Evolutionary conservation across 2,797 vertebrate genomes (phyloP).

Genomic region (Dallia pectoralis): DNA sequence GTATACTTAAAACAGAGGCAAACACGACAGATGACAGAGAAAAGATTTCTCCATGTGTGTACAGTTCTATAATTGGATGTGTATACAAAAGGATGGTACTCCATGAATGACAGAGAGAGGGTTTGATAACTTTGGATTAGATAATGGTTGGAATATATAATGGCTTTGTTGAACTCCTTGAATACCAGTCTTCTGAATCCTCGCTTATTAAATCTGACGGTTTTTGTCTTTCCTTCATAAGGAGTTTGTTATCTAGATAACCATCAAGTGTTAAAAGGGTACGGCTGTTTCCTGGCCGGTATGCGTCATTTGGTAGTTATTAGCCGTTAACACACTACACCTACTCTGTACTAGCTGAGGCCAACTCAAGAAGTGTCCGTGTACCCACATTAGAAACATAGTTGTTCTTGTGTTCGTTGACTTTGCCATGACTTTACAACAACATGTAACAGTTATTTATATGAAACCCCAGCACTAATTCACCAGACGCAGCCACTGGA

Average conservation of each 20-base stretch:
- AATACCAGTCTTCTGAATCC: not conserved
- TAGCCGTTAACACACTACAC: not conserved
- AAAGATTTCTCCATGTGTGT: not conserved
- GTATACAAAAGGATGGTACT: conserved; percentile 10
- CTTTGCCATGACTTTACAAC: not conserved
- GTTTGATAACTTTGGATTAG: conserved; percentile 5
- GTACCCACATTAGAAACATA: not conserved
- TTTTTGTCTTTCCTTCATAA: not conserved
- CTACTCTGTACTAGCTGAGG: not conserved
- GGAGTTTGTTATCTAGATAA: not conserved
- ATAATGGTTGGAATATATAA: conserved; percentile 2
- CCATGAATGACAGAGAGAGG: conserved; percentile 5
- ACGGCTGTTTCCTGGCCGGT: not conserved
- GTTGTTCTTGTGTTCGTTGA: not conserved
- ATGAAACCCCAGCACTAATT: not conserved
- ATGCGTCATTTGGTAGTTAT: not conserved
- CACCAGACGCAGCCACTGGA: not conserved
- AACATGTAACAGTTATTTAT: not conserved
- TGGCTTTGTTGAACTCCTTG: not conserved
- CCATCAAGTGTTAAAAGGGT: not conserved
- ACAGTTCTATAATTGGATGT: not conserved
- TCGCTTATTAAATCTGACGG: not conserved
- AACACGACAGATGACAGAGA: conserved; percentile 8
- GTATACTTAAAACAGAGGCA: conserved; percentile 33
- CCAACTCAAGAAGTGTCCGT: not conserved